Evolutionary conservation across 2,113 vertebrate species (phyloP), one percentile per base, ranked within the genome.

Genomic region (Cynopterus brachyotis): DNA sequence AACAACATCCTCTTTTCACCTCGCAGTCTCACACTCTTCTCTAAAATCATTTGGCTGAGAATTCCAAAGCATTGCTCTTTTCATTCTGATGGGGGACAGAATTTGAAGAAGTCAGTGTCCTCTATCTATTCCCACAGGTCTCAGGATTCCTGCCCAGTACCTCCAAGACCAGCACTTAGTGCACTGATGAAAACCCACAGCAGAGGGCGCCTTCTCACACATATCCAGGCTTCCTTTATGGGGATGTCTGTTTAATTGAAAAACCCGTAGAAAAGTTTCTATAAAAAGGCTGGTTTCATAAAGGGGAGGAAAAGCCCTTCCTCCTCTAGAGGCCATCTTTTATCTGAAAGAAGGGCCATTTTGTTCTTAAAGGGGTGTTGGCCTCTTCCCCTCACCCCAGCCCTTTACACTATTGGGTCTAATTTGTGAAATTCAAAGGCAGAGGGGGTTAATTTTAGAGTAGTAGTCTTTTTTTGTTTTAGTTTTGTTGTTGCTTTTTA

Each of bases 121-220:
- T 84, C n/a, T 47, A 11, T 84, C n/a, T 47, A 11, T 16, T 67
- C 13, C 2, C 30, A 12, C 1, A 47, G 26, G 5, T 45, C 40
- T 73, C 42, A 32, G n/a, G 45, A 30, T 37, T 69, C 40, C 4
- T 73, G 28, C 20, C 20, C 0, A 19, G 62, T 79, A 40, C 53
- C 89, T 86, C 89, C 60, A 86, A 94, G 53, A 32, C 59, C 42
- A 45, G 24, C 13, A 42, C 24, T 53, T 35, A 2, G 16, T 95
- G 88, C 89, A 69, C 92, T 98, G 97, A 82, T 66, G 45, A 82
- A 59, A 20, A 0, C 6, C 15, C 93, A 83, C 98, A 98, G 98
- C 98, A 99, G 98, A 98, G 98, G 98, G 98, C 98, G 91, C 83
- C 93, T 95, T 50, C 57, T 87, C 50, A 96, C 50, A 3, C 96